Base-by-base conservation (phyloP, 1,140 invertebrate species). In the Lethrus apterus region DNA sequence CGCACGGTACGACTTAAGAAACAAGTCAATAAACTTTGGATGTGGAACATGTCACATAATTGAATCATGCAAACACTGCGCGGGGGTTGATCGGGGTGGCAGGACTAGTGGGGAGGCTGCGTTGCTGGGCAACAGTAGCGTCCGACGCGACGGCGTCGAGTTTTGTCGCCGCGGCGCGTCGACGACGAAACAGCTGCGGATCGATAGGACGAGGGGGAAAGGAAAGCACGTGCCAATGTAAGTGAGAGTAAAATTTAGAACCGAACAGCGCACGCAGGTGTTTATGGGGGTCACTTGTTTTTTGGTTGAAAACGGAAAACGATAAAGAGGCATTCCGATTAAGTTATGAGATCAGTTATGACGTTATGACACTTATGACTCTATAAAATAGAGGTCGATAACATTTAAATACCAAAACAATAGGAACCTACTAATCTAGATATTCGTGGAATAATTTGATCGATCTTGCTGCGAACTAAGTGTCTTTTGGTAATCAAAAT, bases 21-120 rank as follows among this genome's bases (percentile, higher is more conserved):
- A 59, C 59, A 56, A 63, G 59, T 60, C 55, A 59, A 61, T 59
- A 62, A 62, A 62, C 55, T 55, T 42, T 51, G 41, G 54, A 57
- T 50, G 54, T 60, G 51, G 57, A 57, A 57, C 57, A 55, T 56
- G 55, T 58, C 58, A 54, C 48, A 57, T 60, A 60, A 62, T 62
- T 62, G 62, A 60, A 64, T 64, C 60, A 57, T 55, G 52, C 51
- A n/a, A n/a, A n/a, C n/a, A n/a, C n/a, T n/a, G 50, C 56, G 52
- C 52, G 51, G 46, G 47, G 51, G 51, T 31, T 36, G 43, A 33
- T 30, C 38, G 21, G 24, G 20, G 43, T 14, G 13, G 19, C 15
- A 8, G 26, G 44, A 48, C 34, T 42, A 55, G 57, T 49, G 51
- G 63, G 59, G 62, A 60, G 54, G 57, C 56, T 64, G 59, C 36